A percentile compares a stretch with the other conserved stretches of the same genome.
These are phyloP conservation scores for Vombatus ursinus DNA, from an alignment of 2,113 vertebrate species.

Conservation along the genomic window DNA sequence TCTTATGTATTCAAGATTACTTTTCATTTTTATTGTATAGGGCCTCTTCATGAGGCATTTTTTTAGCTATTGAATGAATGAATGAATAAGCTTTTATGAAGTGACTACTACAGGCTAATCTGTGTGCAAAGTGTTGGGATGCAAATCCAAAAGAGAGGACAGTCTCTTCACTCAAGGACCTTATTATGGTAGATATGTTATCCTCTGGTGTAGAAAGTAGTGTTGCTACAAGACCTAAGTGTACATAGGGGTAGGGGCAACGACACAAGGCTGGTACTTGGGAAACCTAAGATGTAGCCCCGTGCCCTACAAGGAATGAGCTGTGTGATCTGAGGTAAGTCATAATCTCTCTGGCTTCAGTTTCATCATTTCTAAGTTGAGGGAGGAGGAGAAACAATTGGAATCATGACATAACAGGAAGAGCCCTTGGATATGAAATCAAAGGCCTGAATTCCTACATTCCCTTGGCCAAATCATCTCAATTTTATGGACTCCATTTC, in stretches of 20 bases:
- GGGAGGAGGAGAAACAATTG: background rate
- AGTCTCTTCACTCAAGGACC: background rate
- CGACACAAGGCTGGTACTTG: background rate
- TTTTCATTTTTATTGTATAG: background rate
- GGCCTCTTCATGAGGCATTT: background rate
- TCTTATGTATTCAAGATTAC: background rate
- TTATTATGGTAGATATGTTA: background rate
- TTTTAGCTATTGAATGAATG: background rate
- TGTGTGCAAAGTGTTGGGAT: background rate
- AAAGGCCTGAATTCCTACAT: too few species aligned
- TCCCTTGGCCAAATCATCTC: too few species aligned
- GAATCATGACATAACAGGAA: background rate
- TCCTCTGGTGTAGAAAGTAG: background rate
- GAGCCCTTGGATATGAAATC: background rate
- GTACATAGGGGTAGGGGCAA: background rate
- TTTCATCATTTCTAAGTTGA: background rate
- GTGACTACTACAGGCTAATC: background rate
- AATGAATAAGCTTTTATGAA: background rate
- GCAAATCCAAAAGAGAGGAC: background rate
- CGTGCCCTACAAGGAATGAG: background rate
- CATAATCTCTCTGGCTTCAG: background rate
- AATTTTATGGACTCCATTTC: too few species aligned
- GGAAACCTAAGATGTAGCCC: background rate
- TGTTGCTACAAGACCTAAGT: background rate
- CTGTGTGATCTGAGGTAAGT: background rate